phyloP scores from a whole-genome alignment of 1,140 invertebrate species.

The Aporrectodea caliginosa region DNA sequence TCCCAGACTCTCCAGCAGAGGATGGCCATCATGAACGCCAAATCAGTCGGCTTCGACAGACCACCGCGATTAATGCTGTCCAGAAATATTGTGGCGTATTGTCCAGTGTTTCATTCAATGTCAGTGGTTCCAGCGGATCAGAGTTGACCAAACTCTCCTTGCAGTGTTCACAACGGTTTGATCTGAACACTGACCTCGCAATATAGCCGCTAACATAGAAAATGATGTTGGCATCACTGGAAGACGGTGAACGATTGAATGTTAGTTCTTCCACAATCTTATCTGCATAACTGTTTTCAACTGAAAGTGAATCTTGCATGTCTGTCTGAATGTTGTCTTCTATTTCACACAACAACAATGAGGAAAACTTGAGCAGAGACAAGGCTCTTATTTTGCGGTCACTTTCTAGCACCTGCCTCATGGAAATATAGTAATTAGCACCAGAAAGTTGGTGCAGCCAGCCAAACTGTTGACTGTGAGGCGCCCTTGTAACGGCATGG shows the following conservation, averaged over 20 bases:
- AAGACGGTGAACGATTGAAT: neutral
- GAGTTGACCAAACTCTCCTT: neutral
- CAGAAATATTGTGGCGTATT: neutral
- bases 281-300: neutral
- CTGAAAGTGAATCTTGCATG: neutral
- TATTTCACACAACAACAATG: neutral
- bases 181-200: neutral
- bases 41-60: neutral
- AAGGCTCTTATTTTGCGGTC: neutral
- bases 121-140: neutral
- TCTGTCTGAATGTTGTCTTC: neutral
- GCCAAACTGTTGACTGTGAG: too few relatives aligned
- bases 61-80: neutral
- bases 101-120: neutral
- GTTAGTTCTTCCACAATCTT: neutral
- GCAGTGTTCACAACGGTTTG: neutral
- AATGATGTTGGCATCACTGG: slow-evolving; percentile 22
- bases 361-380: neutral
- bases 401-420: neutral
- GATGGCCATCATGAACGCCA: neutral
- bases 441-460: slow-evolving; percentile 2
- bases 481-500: too few relatives aligned
- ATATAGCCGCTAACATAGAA: neutral
- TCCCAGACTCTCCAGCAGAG: neutral
- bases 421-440: neutral